Evolutionary conservation across 2,113 vertebrate genomes (phyloP).

Genomic region (Setophaga petechia): DNA sequence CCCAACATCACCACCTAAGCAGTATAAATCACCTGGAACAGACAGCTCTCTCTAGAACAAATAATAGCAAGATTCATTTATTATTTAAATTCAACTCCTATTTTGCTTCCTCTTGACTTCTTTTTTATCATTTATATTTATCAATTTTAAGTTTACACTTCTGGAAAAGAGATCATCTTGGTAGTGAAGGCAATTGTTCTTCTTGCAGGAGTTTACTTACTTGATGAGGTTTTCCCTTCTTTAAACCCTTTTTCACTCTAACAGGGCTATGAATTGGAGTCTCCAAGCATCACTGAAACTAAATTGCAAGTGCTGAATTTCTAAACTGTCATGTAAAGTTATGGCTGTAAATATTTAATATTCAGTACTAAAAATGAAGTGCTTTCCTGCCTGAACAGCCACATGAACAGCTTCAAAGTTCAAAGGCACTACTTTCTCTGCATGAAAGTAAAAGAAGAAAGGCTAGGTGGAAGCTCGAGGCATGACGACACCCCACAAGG

Average conservation of each 20-base stretch:
- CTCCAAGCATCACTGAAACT: not conserved
- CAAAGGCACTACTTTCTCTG: constrained; percentile 17
- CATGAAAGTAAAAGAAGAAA: constrained; percentile 46
- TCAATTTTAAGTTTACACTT: not conserved
- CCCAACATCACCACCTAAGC: not conserved
- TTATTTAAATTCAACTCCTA: not conserved
- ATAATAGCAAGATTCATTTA: not conserved
- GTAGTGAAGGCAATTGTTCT: not conserved
- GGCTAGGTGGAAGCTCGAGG: not conserved
- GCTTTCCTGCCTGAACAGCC: not conserved
- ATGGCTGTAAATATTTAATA: constrained; percentile 45
- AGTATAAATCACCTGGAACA: not conserved
- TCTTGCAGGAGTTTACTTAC: not conserved
- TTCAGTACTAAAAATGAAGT: constrained; percentile 35
- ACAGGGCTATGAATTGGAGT: not conserved
- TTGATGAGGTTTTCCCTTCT: not conserved
- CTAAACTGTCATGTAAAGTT: not conserved
- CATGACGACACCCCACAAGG: not conserved
- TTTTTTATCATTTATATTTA: not conserved
- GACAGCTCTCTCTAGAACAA: not conserved
- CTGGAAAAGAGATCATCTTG: not conserved
- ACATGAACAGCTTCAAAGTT: not conserved
- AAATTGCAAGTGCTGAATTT: not conserved
- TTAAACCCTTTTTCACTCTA: not conserved
- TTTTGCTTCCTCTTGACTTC: not conserved